A percentile compares a stretch with the other conserved stretches of the same genome.
phyloP scores from a whole-genome alignment of 2,797 vertebrate species.

The Schizopygopsis malacanthus region DNA sequence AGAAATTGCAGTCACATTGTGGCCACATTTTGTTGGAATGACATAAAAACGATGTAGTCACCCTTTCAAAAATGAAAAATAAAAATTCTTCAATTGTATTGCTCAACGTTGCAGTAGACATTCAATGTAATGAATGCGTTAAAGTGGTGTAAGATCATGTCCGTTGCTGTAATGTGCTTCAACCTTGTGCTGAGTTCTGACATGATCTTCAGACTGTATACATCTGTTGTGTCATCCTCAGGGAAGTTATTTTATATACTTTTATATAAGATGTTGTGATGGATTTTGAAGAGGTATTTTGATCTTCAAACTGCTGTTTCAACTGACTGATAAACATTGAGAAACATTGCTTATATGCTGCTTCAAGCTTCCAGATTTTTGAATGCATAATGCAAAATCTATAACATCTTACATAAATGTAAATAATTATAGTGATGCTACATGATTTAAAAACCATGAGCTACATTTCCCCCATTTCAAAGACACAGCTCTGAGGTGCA shows the following conservation, averaged over 20 bases:
- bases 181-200: neutral
- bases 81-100: neutral
- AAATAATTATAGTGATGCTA: slow-evolving; percentile 11
- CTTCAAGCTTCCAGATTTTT: neutral
- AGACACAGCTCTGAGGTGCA: neutral
- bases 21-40: neutral
- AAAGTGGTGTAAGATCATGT: neutral
- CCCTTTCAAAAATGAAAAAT: neutral
- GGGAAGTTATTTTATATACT: neutral
- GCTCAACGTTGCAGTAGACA: neutral
- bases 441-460: neutral
- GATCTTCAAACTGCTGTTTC: neutral
- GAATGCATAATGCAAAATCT: neutral
- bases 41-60: neutral
- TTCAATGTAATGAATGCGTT: neutral
- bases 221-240: neutral
- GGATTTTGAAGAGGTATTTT: neutral
- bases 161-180: neutral
- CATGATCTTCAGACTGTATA: neutral
- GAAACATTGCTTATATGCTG: neutral
- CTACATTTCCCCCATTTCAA: neutral
- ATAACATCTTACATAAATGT: slow-evolving; percentile 20
- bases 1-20: neutral
- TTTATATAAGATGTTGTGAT: slow-evolving; percentile 2
- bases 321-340: neutral